Base-by-base conservation (phyloP, 2,113 vertebrate species). In the Acanthochromis polyacanthus region DNA sequence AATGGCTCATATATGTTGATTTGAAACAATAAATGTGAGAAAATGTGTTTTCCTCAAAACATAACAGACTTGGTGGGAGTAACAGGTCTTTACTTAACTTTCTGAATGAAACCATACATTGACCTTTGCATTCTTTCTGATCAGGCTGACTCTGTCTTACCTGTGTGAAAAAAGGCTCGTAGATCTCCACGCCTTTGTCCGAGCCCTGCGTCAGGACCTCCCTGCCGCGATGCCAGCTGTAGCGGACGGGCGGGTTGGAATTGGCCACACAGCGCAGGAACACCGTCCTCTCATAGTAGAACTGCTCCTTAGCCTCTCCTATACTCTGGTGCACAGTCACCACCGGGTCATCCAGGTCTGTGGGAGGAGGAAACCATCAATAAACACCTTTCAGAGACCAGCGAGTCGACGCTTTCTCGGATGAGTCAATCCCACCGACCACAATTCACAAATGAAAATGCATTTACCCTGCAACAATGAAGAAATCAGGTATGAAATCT, bases 101-200 rank as follows among this genome's bases (percentile, higher is more conserved):
- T 51, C 48, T 51, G 4, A 20, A 9, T 50, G 2, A 15, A 50
- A 7, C 19, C 19, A 15, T n/a, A 17, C 48, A 51, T n/a, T 14
- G 14, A n/a, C 3, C 25, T 25, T 3, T 25, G 25, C 30, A 5
- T 30, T 30, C 30, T 30, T 30, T n/a, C 19, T 46, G 1, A 50
- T 25, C 63, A 11, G 0, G 61, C 69, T 64, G 53, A 38, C 43
- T 78, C 66, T 70, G 64, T 73, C 92, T 87, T 96, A 99, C 98
- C 98, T 99, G 98, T 82, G 98, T 99, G 90, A 99, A 99, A 95
- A 99, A 99, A 55, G 98, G 98, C 85, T 99, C 97, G 4, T 99
- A 99, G 93, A 99, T 99, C 93, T 99, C 98, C 61, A 99, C 97
- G 0, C 98, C 98, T 85, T 99, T 99, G 91, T 99, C 98, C 0